These are phyloP conservation scores for Phyllostomus hastatus DNA, from an alignment of 2,113 vertebrate species.

Conservation along the genomic window DNA sequence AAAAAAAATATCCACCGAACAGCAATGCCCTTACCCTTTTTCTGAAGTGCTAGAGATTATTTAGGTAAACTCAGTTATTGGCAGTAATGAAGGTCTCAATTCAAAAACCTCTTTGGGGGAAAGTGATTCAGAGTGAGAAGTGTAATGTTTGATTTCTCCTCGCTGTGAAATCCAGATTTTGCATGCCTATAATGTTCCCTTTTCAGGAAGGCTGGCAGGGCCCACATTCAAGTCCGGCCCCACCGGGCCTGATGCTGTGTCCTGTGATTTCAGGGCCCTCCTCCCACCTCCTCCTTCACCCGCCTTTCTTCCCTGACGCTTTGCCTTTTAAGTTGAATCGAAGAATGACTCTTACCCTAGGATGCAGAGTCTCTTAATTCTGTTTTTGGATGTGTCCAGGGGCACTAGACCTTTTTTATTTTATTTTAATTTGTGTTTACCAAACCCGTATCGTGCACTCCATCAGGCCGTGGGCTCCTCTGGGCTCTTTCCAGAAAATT, in stretches of 20 bases:
- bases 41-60: conserved; percentile 69
- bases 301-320: neutral
- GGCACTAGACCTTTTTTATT: conserved; percentile 43
- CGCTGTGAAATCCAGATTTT: conserved; percentile 72
- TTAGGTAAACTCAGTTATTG: conserved; percentile 72
- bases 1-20: neutral
- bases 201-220: conserved; percentile 26
- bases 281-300: neutral
- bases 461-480: conserved; percentile 35
- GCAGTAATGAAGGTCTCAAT: conserved; percentile 67
- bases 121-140: conserved; percentile 64
- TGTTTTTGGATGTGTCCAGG: conserved; percentile 14
- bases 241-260: conserved; percentile 42
- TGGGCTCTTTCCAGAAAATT: conserved; percentile 75
- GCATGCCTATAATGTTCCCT: conserved; percentile 50
- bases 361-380: conserved; percentile 37
- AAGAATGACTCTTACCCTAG: neutral
- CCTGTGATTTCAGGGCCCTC: conserved; percentile 1
- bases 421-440: conserved; percentile 67
- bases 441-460: conserved; percentile 44
- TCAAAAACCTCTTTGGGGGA: conserved; percentile 64
- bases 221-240: conserved; percentile 24
- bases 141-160: conserved; percentile 65
- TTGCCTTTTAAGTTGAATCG: neutral
- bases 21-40: conserved; percentile 36